These are phyloP conservation scores for Denticeps clupeoides DNA, from an alignment of 2,797 vertebrate species.

Conservation along the genomic window DNA sequence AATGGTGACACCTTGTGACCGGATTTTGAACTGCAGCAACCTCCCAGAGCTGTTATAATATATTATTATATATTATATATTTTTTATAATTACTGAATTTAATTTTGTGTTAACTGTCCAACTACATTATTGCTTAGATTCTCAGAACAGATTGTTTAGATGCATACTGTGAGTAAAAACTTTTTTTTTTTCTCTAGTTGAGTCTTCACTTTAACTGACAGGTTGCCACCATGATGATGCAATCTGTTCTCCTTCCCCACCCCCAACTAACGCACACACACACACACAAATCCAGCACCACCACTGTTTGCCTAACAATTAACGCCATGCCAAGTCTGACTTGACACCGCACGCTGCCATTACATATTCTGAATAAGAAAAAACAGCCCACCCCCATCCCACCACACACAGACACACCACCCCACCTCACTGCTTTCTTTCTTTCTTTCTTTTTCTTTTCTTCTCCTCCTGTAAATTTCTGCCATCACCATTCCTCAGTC, in stretches of 20 bases:
- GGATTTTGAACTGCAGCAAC: no score
- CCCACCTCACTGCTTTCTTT: conserved; percentile 29
- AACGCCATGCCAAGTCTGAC: conserved; percentile 65
- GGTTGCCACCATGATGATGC: conserved; percentile 53
- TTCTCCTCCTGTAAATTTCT: conserved; percentile 64
- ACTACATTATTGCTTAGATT: no score
- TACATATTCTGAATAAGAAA: conserved; percentile 62
- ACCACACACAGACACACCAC: conserved; percentile 2
- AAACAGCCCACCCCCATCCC: neutral
- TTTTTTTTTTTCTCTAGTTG: conserved; percentile 54
- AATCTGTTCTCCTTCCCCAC: conserved; percentile 39
- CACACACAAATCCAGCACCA: no score
- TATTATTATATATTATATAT: no score
- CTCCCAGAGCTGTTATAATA: no score
- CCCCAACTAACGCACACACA: no score
- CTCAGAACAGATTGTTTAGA: no score
- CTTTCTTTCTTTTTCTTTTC: conserved; percentile 39
- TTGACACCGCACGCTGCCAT: conserved; percentile 69
- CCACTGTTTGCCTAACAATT: conserved; percentile 77
- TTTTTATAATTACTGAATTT: no score
- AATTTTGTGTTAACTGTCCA: no score
- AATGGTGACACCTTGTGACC: no score
- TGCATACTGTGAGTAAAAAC: neutral
- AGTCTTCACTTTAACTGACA: conserved; percentile 74
- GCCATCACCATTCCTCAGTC: conserved; percentile 80